Percentiles rank a stretch among this genome's conserved stretches.
phyloP scores from a whole-genome alignment of 2,797 vertebrate genomes.

The Pseudochirops corinnae region DNA sequence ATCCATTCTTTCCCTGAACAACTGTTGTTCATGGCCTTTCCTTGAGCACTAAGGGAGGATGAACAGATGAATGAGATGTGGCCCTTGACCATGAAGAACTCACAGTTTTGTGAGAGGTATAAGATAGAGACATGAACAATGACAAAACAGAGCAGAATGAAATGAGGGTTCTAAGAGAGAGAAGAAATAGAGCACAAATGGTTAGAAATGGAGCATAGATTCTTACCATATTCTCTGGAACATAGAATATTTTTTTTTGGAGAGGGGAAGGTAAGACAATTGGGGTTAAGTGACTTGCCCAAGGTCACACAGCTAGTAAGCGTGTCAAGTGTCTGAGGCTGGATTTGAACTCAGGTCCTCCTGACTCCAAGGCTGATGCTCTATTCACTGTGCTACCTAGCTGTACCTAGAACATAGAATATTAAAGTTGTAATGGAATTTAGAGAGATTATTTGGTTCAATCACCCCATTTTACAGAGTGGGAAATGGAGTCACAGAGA shows the following conservation, averaged over 20 bases:
- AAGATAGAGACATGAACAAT: background rate
- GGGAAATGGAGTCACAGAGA: background rate
- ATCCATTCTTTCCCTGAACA: background rate
- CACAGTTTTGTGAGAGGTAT: background rate
- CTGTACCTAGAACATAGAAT: background rate
- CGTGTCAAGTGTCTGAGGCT: too few species aligned
- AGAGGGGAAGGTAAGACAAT: too few species aligned
- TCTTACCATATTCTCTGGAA: background rate
- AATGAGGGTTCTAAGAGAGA: background rate
- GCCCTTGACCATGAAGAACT: background rate
- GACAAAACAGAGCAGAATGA: background rate
- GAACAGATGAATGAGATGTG: background rate
- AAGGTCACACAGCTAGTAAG: too few species aligned
- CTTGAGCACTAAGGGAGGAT: background rate
- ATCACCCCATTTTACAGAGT: background rate
- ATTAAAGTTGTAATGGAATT: background rate
- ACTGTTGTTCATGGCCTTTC: background rate
- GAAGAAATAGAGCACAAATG: background rate
- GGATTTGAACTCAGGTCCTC: too few species aligned
- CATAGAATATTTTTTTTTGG: background rate
- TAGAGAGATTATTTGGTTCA: background rate
- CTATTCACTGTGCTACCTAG: too few species aligned
- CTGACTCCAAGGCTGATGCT: too few species aligned
- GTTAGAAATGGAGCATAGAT: too few species aligned
- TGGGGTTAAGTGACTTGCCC: too few species aligned